Evolutionary conservation across 1,140 invertebrate species (phyloP).

Genomic region (Chymomyza costata): DNA sequence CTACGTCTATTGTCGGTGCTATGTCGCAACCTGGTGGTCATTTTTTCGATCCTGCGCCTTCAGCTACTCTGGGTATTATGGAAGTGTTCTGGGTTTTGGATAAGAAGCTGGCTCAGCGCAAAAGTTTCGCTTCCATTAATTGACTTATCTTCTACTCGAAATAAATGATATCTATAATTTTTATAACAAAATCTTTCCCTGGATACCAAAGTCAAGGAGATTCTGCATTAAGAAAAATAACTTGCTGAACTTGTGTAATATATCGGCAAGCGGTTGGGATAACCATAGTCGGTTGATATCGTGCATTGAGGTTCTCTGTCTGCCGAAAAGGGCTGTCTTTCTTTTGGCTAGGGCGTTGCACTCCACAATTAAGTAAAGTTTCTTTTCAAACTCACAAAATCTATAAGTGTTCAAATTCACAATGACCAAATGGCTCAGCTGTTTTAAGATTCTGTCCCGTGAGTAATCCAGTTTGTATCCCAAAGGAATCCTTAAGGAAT

Average conservation of each 20-base stretch:
- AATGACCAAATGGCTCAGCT: no score
- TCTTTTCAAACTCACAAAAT: no score
- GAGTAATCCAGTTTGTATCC: no score
- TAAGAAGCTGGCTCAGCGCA: slow-evolving; percentile 98
- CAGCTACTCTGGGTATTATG: slow-evolving; percentile 97
- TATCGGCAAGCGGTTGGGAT: slow-evolving; percentile 98
- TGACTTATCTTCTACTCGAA: slow-evolving; percentile 99
- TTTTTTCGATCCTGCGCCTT: slow-evolving; percentile 99
- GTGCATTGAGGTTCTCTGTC: no score
- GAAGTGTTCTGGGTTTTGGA: slow-evolving; percentile 99
- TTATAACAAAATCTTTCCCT: slow-evolving; percentile 97
- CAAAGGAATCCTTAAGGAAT: no score
- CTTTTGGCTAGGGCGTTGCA: no score
- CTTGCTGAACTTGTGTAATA: slow-evolving; percentile 99
- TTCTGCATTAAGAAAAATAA: slow-evolving; percentile 99
- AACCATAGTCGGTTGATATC: no score
- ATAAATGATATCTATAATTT: slow-evolving; percentile 98
- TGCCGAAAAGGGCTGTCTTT: no score
- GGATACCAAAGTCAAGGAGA: slow-evolving; percentile 95
- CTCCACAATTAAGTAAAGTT: no score
- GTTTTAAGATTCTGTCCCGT: no score
- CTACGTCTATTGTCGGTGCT: slow-evolving; percentile 98
- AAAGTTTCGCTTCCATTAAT: slow-evolving; percentile 99
- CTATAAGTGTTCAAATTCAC: no score
- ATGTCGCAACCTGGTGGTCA: slow-evolving; percentile 99